Percentiles rank a stretch among this genome's conserved stretches.
These are phyloP conservation scores for Achatina immaculata DNA, from an alignment of 1,140 invertebrate genomes.

Conservation along the genomic window DNA sequence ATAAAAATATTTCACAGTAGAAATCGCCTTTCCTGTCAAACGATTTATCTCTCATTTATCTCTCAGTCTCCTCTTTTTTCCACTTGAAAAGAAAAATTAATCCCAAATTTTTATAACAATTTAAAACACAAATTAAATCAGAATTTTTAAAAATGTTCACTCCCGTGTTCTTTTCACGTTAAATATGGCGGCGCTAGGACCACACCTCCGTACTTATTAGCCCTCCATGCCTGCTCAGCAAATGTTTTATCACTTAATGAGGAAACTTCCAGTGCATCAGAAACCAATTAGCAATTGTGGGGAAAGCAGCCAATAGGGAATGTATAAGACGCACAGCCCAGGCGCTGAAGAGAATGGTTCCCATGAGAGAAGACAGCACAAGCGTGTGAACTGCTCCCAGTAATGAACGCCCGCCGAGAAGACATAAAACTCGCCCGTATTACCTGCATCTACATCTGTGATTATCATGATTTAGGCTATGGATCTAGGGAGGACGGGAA, in stretches of 20 bases:
- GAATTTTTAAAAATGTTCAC: too few relatives aligned
- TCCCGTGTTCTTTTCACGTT: background rate
- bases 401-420: background rate
- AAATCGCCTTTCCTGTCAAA: too few relatives aligned
- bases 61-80: too few relatives aligned
- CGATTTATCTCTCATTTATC: too few relatives aligned
- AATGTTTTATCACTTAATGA: background rate
- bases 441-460: constrained; percentile 4
- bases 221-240: background rate
- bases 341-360: background rate
- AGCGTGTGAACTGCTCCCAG: background rate
- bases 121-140: too few relatives aligned
- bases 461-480: background rate
- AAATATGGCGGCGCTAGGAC: background rate
- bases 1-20: too few relatives aligned
- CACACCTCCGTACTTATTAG: background rate
- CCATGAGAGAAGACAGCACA: background rate
- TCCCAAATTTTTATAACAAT: too few relatives aligned
- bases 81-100: too few relatives aligned
- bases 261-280: background rate
- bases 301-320: background rate
- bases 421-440: constrained; percentile 13
- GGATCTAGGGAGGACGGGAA: background rate
- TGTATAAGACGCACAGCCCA: background rate
- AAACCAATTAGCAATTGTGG: constrained; percentile 9